Conservation (phyloP, 2,797 vertebrate species). For the Pogoniulus pusillus region DNA sequence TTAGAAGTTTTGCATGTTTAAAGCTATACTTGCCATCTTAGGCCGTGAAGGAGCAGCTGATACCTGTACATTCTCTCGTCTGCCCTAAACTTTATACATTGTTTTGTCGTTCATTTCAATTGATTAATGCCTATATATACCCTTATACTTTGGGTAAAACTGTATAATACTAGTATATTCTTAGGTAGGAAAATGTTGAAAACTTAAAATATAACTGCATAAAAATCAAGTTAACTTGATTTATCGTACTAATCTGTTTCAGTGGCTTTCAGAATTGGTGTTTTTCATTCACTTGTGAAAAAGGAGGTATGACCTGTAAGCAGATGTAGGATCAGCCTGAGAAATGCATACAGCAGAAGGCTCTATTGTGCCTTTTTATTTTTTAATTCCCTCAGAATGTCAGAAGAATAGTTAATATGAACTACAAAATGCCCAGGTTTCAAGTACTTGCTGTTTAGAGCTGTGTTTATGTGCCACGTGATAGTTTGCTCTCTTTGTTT, state of each 20-base stretch:
- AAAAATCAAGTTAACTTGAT: neutral
- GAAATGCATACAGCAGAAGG: conserved; percentile 25
- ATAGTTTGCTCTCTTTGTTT: conserved; percentile 1
- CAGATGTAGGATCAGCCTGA: conserved; percentile 5
- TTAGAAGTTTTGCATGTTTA: neutral
- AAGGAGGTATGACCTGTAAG: neutral
- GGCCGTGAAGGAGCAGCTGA: neutral
- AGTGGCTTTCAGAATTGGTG: neutral
- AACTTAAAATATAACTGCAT: neutral
- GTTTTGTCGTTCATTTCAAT: neutral
- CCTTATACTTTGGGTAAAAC: neutral
- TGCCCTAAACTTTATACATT: neutral
- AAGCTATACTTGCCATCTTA: neutral
- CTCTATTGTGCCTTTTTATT: neutral
- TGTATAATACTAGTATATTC: neutral
- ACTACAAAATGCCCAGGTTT: conserved; percentile 3
- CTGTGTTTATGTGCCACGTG: neutral
- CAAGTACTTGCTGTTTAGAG: conserved; percentile 33
- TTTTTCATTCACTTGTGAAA: conserved; percentile 11
- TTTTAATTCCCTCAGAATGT: neutral
- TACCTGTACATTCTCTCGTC: neutral
- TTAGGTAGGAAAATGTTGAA: no score
- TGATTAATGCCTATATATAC: neutral
- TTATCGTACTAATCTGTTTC: neutral
- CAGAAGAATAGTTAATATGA: conserved; percentile 47